phyloP scores from a whole-genome alignment of 2,888 invertebrate species.

The Dasysyrphus tricinctus region DNA sequence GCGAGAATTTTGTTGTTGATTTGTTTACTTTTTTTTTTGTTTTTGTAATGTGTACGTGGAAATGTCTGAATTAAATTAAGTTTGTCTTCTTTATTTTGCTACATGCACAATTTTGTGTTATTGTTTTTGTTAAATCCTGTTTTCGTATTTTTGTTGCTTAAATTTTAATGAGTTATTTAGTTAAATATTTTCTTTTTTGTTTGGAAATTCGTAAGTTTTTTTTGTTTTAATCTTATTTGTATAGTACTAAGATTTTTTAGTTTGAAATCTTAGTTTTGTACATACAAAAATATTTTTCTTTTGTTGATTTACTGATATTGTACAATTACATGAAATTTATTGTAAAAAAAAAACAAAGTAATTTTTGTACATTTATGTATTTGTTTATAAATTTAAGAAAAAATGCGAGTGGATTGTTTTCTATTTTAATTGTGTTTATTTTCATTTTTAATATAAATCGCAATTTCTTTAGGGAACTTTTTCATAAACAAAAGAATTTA shows the following conservation, averaged over 20 bases:
- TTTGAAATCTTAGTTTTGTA: constrained; percentile 59
- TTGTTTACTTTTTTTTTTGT: constrained; percentile 15
- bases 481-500: constrained; percentile 2
- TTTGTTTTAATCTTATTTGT: constrained; percentile 48
- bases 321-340: constrained; percentile 51
- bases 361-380: constrained; percentile 57
- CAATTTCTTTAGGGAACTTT: constrained; percentile 51
- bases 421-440: constrained; percentile 14
- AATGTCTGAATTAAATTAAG: constrained; percentile 72
- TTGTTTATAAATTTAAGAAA: constrained; percentile 31
- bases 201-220: constrained; percentile 73
- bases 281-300: constrained; percentile 61
- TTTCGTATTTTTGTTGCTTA: constrained; percentile 62
- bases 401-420: constrained; percentile 62
- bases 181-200: constrained; percentile 14
- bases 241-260: constrained; percentile 33
- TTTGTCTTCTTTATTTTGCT: constrained; percentile 66
- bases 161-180: constrained; percentile 54
- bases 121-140: constrained; percentile 70
- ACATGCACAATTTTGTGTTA: constrained; percentile 59
- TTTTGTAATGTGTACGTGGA: constrained; percentile 62
- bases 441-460: constrained; percentile 32
- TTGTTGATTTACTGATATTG: constrained; percentile 61
- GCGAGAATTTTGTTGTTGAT: constrained; percentile 29
- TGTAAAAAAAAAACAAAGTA: constrained; percentile 26